These are phyloP conservation scores for Aporrectodea caliginosa DNA, from an alignment of 1,140 invertebrate genomes.

Conservation along the genomic window DNA sequence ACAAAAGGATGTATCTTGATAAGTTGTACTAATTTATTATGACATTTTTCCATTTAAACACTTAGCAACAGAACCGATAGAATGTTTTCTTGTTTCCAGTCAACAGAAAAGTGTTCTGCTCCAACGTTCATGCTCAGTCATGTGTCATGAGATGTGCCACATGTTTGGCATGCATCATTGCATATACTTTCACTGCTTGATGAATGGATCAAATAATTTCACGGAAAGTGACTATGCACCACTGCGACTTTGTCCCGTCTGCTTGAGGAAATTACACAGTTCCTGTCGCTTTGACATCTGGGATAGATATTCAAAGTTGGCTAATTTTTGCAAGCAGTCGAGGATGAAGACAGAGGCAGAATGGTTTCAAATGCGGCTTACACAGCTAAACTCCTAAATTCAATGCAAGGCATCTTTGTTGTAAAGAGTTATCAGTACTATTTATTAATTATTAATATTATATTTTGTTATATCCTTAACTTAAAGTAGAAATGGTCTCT, in stretches of 20 bases:
- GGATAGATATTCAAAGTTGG: conserved; percentile 9
- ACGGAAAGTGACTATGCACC: conserved; percentile 11
- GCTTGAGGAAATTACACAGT: conserved; percentile 19
- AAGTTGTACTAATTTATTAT: too few species aligned
- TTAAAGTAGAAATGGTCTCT: too few species aligned
- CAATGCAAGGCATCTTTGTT: too few species aligned
- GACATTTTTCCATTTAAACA: too few species aligned
- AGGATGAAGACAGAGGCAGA: conserved; percentile 23
- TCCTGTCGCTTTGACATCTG: conserved; percentile 3
- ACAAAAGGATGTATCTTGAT: too few species aligned
- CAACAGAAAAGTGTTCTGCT: conserved; percentile 14
- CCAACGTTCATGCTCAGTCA: conserved; percentile 34
- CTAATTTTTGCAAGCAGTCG: conserved; percentile 33
- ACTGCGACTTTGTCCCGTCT: conserved; percentile 16
- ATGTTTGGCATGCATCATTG: conserved; percentile 24
- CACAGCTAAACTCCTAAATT: too few species aligned
- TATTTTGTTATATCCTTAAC: too few species aligned
- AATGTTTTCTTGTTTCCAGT: too few species aligned
- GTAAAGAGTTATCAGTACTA: too few species aligned
- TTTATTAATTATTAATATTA: too few species aligned
- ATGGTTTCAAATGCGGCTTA: conserved; percentile 37
- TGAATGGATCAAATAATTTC: conserved; percentile 22
- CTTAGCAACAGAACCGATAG: too few species aligned
- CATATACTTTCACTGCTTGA: conserved; percentile 24
- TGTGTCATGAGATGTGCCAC: conserved; percentile 19